Base-by-base conservation (phyloP, 2,797 vertebrate species). In the Notolepis coatsorum region DNA sequence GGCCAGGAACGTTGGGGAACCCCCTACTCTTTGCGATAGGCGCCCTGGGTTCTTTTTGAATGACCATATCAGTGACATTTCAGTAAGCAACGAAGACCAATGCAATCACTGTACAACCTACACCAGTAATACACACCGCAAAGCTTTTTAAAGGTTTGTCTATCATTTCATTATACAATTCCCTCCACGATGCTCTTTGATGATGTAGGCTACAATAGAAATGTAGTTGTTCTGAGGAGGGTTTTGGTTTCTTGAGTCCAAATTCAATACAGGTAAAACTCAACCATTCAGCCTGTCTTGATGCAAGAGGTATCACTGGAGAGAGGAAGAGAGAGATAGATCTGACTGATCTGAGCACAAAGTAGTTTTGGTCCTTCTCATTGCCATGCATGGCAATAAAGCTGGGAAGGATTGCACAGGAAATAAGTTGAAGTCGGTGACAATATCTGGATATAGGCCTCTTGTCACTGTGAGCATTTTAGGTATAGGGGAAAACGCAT, bases 261-360 rank as follows among this genome's bases (percentile, higher is more conserved):
- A 48, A 51, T 67, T 76, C 66, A 61, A 66, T 56, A 9, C 37
- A 48, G 35, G 57, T 55, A 27, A 65, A 68, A 37, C 52, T 55
- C 55, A 68, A 76, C 54, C 64, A 61, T 81, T 69, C 71, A 81
- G 57, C 73, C 65, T 79, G 77, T 70, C 81, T 79, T 56, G 60
- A 77, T 65, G 75, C 57, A 70, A 66, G 71, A 51, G 10, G 77
- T 73, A 73, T 84, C 80, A 80, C 68, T 60, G 56, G 55, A 17
- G 41, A 10, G 28, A 17, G 13, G 17, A 25, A 24, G 43, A 30
- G 45, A 55, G 38, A 39, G 30, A 33, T 37, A 43, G 55, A 42
- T 37, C n/a, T 51, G 17, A 18, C 2, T 28, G 25, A n/a, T 30
- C n/a, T 49, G 47, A 15, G 33, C n/a, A 13, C n/a, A 35, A 35